Percentiles rank a stretch among this genome's conserved stretches.
Conservation (phyloP, 2,888 invertebrate species). For the Agonopterix alstromeriana region DNA sequence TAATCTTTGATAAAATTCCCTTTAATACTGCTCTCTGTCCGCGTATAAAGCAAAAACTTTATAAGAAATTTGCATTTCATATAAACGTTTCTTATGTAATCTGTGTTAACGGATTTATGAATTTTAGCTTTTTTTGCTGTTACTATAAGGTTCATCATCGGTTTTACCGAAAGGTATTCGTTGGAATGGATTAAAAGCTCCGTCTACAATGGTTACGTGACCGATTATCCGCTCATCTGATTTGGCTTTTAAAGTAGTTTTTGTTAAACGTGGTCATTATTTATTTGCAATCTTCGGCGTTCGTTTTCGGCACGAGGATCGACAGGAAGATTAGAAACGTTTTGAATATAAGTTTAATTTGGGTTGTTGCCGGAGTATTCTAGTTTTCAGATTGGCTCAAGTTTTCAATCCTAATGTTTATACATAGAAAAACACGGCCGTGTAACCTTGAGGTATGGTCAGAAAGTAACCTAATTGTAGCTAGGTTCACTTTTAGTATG, state of each 20-base stretch:
- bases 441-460: no score
- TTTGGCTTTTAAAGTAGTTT: constrained; percentile 47
- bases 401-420: no score
- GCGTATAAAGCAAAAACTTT: constrained; percentile 17
- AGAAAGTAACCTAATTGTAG: no score
- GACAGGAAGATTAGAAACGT: constrained; percentile 29
- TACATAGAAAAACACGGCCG: no score
- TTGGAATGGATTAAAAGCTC: constrained; percentile 53
- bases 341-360: constrained; percentile 9
- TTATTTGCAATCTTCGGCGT: constrained; percentile 33
- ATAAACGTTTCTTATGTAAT: constrained; percentile 17
- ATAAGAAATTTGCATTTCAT: constrained; percentile 16
- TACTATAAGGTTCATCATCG: constrained; percentile 13
- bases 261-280: constrained; percentile 37
- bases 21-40: no score
- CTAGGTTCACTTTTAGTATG: no score
- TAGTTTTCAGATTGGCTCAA: no score
- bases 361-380: no score
- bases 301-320: constrained; percentile 25
- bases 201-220: constrained; percentile 50
- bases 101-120: not conserved
- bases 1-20: not conserved
- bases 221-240: constrained; percentile 51
- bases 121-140: constrained; percentile 2
- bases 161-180: constrained; percentile 15